Evolutionary conservation across 2,797 vertebrate species (phyloP).

Genomic region (Melanotaenia maccullochi): DNA sequence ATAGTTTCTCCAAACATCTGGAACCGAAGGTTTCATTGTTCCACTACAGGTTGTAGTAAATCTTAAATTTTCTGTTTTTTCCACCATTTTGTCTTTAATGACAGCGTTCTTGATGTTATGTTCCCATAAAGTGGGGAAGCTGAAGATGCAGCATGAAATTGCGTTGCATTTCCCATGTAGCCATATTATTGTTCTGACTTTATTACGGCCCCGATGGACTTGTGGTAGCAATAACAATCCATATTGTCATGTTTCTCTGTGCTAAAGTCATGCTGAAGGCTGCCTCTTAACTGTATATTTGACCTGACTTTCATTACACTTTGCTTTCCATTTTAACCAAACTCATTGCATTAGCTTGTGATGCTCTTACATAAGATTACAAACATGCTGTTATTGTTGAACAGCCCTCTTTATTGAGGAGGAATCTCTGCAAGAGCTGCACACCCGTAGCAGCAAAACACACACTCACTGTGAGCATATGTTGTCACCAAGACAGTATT

Average conservation of each 20-base stretch:
- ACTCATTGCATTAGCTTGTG: constrained; percentile 25
- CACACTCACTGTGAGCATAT: neutral
- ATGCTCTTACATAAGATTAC: constrained; percentile 6
- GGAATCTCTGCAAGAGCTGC: neutral
- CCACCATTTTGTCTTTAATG: constrained; percentile 42
- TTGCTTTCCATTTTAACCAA: constrained; percentile 26
- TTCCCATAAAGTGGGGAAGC: constrained; percentile 32
- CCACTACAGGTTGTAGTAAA: neutral
- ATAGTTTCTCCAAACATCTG: neutral
- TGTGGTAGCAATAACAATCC: constrained; percentile 46
- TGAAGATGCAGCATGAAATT: constrained; percentile 50
- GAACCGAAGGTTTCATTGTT: neutral
- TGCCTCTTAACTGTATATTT: constrained; percentile 22
- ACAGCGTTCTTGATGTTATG: constrained; percentile 26
- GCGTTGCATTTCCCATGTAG: constrained; percentile 40
- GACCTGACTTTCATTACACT: constrained; percentile 47
- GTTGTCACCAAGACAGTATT: neutral
- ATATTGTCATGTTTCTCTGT: constrained; percentile 44
- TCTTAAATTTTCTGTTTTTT: constrained; percentile 26
- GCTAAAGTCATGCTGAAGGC: constrained; percentile 28
- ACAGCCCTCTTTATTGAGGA: neutral
- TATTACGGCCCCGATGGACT: constrained; percentile 49
- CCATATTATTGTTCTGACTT: constrained; percentile 56
- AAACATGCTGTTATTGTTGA: constrained; percentile 8
- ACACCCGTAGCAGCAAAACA: neutral